A percentile compares a stretch with the other conserved stretches of the same genome.
Conservation (phyloP, 2,113 vertebrate species). For the Melanotaenia duboulayi region DNA sequence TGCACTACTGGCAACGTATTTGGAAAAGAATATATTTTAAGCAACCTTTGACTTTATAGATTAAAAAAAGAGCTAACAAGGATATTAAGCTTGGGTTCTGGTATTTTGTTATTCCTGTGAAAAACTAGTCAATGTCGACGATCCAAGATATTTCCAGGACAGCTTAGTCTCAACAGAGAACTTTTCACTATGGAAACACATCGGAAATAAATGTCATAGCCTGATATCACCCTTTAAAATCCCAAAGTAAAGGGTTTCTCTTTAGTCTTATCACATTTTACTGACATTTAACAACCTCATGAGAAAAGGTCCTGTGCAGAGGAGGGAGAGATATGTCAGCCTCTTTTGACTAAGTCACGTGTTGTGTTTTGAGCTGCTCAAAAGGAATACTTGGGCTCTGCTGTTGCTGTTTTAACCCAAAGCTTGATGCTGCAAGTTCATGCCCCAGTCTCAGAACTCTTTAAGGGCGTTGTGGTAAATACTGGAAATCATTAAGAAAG, state of each 20-base stretch:
- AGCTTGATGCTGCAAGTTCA: neutral
- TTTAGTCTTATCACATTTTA: constrained; percentile 25
- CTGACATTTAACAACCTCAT: constrained; percentile 47
- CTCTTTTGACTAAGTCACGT: constrained; percentile 20
- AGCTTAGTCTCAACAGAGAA: constrained; percentile 18
- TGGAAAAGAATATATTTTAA: neutral
- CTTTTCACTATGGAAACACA: neutral
- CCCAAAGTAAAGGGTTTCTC: constrained; percentile 26
- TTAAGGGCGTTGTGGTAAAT: constrained; percentile 32
- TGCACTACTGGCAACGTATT: neutral
- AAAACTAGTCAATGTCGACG: constrained; percentile 8
- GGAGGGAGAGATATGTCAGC: constrained; percentile 4
- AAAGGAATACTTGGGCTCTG: constrained; percentile 1
- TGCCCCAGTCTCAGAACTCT: neutral
- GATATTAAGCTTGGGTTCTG: neutral
- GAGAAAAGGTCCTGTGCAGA: constrained; percentile 4
- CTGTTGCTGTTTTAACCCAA: constrained; percentile 3
- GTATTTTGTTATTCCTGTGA: neutral
- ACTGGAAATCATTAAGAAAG: constrained; percentile 23
- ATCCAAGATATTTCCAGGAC: constrained; percentile 1
- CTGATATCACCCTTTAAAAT: constrained; percentile 28
- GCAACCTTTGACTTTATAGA: neutral
- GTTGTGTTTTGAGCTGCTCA: constrained; percentile 5
- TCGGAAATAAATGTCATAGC: constrained; percentile 37
- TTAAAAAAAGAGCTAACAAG: neutral